Percentiles rank a stretch among this genome's conserved stretches.
These are phyloP conservation scores for Pseudomyrmex gracilis DNA, from an alignment of 1,140 invertebrate genomes.

Conservation along the genomic window DNA sequence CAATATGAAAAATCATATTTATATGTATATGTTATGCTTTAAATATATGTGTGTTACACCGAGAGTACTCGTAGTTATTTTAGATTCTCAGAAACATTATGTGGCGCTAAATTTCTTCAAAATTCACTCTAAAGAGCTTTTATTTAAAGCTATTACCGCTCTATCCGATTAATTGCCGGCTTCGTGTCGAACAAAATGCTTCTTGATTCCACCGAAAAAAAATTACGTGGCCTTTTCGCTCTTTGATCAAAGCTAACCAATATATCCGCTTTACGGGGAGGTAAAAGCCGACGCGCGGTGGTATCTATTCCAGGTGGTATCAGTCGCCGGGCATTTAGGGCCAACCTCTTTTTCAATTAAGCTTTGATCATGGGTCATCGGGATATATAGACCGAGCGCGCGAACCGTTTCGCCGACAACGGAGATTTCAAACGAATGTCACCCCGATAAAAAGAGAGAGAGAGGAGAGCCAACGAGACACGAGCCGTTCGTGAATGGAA, in stretches of 20 bases:
- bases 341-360: conserved; percentile 79
- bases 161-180: conserved; percentile 12
- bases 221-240: conserved; percentile 19
- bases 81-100: not conserved
- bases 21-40: too few species aligned
- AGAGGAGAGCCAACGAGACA: conserved; percentile 7
- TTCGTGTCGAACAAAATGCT: conserved; percentile 35
- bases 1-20: too few species aligned
- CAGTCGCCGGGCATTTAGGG: conserved; percentile 64
- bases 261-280: conserved; percentile 41
- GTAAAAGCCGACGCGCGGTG: conserved; percentile 58
- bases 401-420: conserved; percentile 56
- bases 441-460: conserved; percentile 40
- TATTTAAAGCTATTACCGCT: not conserved
- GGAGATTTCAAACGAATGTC: conserved; percentile 60
- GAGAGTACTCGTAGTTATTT: not conserved
- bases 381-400: conserved; percentile 68
- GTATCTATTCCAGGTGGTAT: conserved; percentile 71
- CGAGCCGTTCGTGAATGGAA: conserved; percentile 19
- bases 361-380: conserved; percentile 76
- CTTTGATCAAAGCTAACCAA: conserved; percentile 56
- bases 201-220: conserved; percentile 29
- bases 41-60: too few species aligned
- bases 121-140: not conserved
- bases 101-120: not conserved